A percentile compares a stretch with the other conserved stretches of the same genome.
Evolutionary conservation across 2,113 vertebrate species (phyloP).

Genomic region (Notechis scutatus): DNA sequence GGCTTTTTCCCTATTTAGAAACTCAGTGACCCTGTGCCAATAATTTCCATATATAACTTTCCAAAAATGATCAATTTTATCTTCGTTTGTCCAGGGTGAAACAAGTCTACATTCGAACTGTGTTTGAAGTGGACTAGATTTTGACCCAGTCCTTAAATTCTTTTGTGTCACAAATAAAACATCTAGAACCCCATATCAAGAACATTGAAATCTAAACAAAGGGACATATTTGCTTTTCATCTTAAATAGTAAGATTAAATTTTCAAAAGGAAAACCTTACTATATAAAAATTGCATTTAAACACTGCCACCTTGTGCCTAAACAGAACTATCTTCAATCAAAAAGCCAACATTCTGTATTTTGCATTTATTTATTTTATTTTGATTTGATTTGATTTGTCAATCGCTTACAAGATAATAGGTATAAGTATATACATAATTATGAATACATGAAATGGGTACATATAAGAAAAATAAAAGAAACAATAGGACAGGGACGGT

Average conservation of each 20-base stretch:
- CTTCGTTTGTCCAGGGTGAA: background rate
- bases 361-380: background rate
- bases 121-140: background rate
- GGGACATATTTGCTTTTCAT: background rate
- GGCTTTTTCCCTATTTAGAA: background rate
- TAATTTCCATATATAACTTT: background rate
- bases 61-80: background rate
- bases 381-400: too few relatives aligned
- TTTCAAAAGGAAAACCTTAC: background rate
- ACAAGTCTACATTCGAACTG: background rate
- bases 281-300: constrained; percentile 19
- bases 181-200: background rate
- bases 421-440: too few relatives aligned
- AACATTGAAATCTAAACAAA: background rate
- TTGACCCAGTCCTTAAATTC: background rate
- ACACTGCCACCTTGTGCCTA: constrained; percentile 70
- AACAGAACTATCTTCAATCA: background rate
- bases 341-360: background rate
- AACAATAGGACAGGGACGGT: too few relatives aligned
- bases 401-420: too few relatives aligned
- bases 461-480: too few relatives aligned
- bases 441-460: too few relatives aligned
- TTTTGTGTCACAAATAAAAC: background rate
- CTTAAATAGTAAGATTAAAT: background rate
- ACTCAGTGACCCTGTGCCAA: background rate